Conservation (phyloP, 2,888 invertebrate species). For the Apamea anceps region DNA sequence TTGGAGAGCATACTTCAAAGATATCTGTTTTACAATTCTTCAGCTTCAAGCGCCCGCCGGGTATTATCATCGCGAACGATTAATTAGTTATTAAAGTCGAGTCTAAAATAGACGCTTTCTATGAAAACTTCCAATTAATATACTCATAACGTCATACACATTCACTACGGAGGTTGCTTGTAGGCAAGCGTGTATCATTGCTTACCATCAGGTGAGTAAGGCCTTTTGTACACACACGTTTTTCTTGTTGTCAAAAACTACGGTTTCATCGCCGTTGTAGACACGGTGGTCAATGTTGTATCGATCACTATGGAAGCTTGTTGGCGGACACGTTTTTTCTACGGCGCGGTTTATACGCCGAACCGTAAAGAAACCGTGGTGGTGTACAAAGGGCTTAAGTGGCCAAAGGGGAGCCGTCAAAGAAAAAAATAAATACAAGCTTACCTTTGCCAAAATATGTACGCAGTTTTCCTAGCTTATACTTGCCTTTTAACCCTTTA, state of each 20-base stretch:
- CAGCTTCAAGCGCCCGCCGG: constrained; percentile 6
- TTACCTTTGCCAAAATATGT: background rate
- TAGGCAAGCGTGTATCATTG: background rate
- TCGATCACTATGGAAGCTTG: background rate
- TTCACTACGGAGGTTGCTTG: background rate
- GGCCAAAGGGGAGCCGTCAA: background rate
- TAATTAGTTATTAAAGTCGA: constrained; percentile 22
- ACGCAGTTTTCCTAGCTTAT: background rate
- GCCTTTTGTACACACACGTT: background rate
- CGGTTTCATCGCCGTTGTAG: background rate
- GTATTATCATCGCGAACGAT: constrained; percentile 21
- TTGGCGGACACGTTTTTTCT: background rate
- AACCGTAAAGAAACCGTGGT: too few species aligned
- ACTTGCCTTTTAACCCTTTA: background rate
- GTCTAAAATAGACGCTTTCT: constrained; percentile 10
- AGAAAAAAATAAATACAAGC: background rate
- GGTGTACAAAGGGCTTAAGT: too few species aligned
- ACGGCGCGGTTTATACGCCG: too few species aligned
- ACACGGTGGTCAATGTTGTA: too few species aligned
- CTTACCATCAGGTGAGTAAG: too few species aligned
- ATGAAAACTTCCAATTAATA: constrained; percentile 8
- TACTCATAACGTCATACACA: background rate
- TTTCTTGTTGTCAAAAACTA: too few species aligned
- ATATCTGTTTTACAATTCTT: constrained; percentile 20
- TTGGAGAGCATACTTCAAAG: constrained; percentile 28